phyloP scores from a whole-genome alignment of 2,888 invertebrate genomes.

The Formica aserva region DNA sequence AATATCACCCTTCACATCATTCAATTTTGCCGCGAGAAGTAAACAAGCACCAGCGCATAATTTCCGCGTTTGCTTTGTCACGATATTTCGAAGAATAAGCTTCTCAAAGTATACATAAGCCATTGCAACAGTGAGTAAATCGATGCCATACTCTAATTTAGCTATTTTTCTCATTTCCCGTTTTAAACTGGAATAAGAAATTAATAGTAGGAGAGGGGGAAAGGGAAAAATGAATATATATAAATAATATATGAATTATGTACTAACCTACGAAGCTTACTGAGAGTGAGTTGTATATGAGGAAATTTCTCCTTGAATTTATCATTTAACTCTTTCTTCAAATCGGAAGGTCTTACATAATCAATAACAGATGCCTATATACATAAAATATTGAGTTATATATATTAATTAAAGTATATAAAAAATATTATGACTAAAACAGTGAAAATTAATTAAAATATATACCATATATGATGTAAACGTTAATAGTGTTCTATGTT shows the following conservation, averaged over 20 bases:
- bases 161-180: slow-evolving; percentile 98
- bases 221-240: not conserved
- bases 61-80: slow-evolving; percentile 98
- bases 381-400: slow-evolving; percentile 29
- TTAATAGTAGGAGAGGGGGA: not conserved
- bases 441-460: slow-evolving; percentile 16
- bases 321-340: slow-evolving; percentile 98
- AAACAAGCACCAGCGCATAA: slow-evolving; percentile 98
- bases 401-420: not conserved
- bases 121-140: slow-evolving; percentile 97
- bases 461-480: slow-evolving; percentile 94
- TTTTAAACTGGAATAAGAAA: slow-evolving; percentile 90
- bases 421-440: slow-evolving; percentile 26
- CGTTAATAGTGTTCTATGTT: slow-evolving; percentile 94
- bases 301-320: slow-evolving; percentile 98
- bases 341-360: slow-evolving; percentile 97
- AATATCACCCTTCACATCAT: slow-evolving; percentile 97
- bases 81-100: slow-evolving; percentile 95
- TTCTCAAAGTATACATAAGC: slow-evolving; percentile 99
- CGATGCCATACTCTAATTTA: slow-evolving; percentile 93
- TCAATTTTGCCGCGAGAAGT: slow-evolving; percentile 97
- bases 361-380: slow-evolving; percentile 96
- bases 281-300: slow-evolving; percentile 96
- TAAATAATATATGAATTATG: not conserved
- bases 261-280: slow-evolving; percentile 96